These are phyloP conservation scores for Phrynosoma blainvillii DNA, from an alignment of 2,113 vertebrate species.

Conservation along the genomic window DNA sequence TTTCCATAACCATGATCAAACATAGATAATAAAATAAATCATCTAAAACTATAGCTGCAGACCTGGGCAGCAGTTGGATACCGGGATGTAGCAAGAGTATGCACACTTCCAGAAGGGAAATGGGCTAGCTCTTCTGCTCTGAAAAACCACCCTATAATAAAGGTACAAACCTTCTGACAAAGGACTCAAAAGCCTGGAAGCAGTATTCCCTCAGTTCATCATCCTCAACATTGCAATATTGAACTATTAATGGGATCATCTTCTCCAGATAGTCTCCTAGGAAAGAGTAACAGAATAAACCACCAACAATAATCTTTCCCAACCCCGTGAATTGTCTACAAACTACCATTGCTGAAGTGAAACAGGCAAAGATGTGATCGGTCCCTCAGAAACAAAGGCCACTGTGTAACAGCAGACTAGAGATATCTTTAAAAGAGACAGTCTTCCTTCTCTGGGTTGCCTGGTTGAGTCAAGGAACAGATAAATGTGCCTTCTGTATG, in stretches of 20 bases:
- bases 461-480: not conserved
- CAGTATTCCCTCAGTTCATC: conserved; percentile 93
- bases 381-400: not conserved
- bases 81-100: not conserved
- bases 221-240: conserved; percentile 89
- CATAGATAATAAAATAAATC: not conserved
- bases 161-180: conserved; percentile 83
- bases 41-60: not conserved
- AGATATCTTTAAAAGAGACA: not conserved
- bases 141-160: not conserved
- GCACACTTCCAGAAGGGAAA: not conserved
- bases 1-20: not conserved
- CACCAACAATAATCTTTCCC: conserved; percentile 16
- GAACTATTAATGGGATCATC: conserved; percentile 88
- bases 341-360: not conserved
- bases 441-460: not conserved
- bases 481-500: not conserved
- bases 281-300: conserved; percentile 30
- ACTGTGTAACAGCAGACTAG: not conserved
- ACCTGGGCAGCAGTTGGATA: not conserved
- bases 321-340: not conserved
- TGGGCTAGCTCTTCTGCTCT: too few relatives aligned
- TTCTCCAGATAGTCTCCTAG: conserved; percentile 90
- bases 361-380: not conserved
- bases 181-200: conserved; percentile 93